Base-by-base conservation (phyloP, 1,140 invertebrate genomes). In the Drosophila triauraria region DNA sequence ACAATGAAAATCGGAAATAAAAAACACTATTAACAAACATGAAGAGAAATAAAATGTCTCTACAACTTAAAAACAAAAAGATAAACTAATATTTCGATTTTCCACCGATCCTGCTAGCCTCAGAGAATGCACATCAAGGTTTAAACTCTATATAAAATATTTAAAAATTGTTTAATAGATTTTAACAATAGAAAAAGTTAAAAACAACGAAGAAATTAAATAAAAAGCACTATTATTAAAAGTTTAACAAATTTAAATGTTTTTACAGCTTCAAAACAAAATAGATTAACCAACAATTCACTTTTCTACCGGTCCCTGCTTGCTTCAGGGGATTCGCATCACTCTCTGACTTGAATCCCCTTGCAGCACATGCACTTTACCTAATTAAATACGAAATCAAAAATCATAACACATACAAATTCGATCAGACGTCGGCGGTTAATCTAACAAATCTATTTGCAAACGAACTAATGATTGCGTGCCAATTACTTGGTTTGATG, bases 401-500 rank as follows among this genome's bases (percentile, higher is more conserved):
- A 69, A 78, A 58, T 58, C 62, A 44, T 47, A 54, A 71, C 25
- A 61, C 17, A 57, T 60, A 76, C 38, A 61, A 51, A 82, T 64
- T 68, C 67, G 27, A 71, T 50, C 63, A 81, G 51, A 85, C 44
- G 48, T 15, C 9, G 48, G 48, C 9, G 48, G 48, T 59, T 72
- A 56, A 76, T 83, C 70, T 76, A 88, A 72, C 62, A 86, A 87
- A 87, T 83, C 83, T 87, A 86, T 40, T 54, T 70, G 75, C 47
- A 82, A 82, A 82, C 76, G 50, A 75, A 78, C 71, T 79, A 70
- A 75, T 74, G 64, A 70, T 67, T 69, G 69, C 85, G 84, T 90
- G 84, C 84, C 83, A 87, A 87, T 83, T 87, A 0, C 5, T 76
- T 67, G 72, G 69, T 58, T 40, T 30, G 51, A 59, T 62, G 78